These are phyloP conservation scores for Anthonomus grandis DNA, from an alignment of 1,140 invertebrate species.

Conservation along the genomic window DNA sequence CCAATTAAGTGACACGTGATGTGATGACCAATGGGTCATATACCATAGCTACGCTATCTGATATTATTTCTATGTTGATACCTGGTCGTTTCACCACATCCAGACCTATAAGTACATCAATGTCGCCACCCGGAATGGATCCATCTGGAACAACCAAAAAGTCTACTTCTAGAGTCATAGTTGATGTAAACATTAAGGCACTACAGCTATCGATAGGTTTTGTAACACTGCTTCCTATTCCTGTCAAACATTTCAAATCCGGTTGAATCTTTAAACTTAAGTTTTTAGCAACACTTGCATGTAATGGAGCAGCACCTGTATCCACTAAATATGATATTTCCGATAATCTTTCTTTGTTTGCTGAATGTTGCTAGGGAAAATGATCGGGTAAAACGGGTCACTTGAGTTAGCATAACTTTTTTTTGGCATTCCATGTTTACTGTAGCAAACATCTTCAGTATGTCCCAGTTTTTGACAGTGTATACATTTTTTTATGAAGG, in stretches of 20 bases:
- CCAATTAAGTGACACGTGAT: not conserved
- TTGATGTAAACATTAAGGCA: too few relatives aligned
- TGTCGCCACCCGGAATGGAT: too few relatives aligned
- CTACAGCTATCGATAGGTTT: not conserved
- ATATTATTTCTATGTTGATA: too few relatives aligned
- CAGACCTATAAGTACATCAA: not conserved
- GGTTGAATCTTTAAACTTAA: too few relatives aligned
- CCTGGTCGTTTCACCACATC: not conserved
- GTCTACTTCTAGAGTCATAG: not conserved
- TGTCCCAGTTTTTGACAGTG: too few relatives aligned
- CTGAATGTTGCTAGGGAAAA: not conserved
- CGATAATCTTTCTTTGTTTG: not conserved
- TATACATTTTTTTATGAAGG: not conserved
- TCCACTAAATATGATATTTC: slow-evolving; percentile 1
- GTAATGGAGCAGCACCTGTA: too few relatives aligned
- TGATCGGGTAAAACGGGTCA: not conserved
- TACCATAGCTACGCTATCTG: too few relatives aligned
- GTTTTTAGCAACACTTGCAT: too few relatives aligned
- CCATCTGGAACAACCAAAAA: too few relatives aligned
- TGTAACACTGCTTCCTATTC: not conserved
- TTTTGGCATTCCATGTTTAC: not conserved
- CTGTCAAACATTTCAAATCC: too few relatives aligned
- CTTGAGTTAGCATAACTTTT: not conserved
- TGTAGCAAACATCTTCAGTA: not conserved
- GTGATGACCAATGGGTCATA: not conserved